phyloP scores from a whole-genome alignment of 2,113 vertebrate genomes.

The Muntiacus reevesi region DNA sequence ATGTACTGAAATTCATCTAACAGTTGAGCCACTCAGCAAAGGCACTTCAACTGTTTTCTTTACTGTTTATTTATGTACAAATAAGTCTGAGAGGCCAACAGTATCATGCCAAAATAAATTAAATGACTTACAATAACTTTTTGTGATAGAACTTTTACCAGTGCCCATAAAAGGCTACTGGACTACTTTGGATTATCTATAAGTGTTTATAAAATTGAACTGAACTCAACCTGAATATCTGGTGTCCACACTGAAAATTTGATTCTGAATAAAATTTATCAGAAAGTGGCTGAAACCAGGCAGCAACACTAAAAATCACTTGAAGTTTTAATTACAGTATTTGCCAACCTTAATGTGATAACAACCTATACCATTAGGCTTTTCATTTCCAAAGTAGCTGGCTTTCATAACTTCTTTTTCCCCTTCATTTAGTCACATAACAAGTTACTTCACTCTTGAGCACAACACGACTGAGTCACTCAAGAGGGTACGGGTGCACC shows the following conservation, averaged over 20 bases:
- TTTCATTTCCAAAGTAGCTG: constrained; percentile 32
- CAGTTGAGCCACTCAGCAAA: not conserved
- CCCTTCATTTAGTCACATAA: constrained; percentile 15
- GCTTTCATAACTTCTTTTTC: constrained; percentile 34
- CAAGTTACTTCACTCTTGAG: constrained; percentile 37
- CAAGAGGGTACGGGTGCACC: constrained; percentile 65
- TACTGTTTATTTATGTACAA: constrained; percentile 6
- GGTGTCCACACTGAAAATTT: not conserved
- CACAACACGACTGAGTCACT: constrained; percentile 43
- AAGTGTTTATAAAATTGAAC: not conserved
- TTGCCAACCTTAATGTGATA: not conserved
- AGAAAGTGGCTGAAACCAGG: not conserved
- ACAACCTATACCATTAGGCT: not conserved
- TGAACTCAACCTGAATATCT: constrained; percentile 1
- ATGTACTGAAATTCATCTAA: not conserved
- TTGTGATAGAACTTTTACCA: not conserved
- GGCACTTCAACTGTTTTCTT: not conserved
- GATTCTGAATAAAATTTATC: constrained; percentile 35
- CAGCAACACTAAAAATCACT: not conserved
- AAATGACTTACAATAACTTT: not conserved
- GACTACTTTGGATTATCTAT: not conserved
- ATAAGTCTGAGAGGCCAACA: not conserved
- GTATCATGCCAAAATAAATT: not conserved
- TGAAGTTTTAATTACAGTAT: constrained; percentile 38
- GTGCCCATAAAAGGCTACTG: not conserved